Evolutionary conservation across 2,797 vertebrate genomes (phyloP), one percentile per base, ranked within the genome.

Genomic region (Sparidentex hasta): DNA sequence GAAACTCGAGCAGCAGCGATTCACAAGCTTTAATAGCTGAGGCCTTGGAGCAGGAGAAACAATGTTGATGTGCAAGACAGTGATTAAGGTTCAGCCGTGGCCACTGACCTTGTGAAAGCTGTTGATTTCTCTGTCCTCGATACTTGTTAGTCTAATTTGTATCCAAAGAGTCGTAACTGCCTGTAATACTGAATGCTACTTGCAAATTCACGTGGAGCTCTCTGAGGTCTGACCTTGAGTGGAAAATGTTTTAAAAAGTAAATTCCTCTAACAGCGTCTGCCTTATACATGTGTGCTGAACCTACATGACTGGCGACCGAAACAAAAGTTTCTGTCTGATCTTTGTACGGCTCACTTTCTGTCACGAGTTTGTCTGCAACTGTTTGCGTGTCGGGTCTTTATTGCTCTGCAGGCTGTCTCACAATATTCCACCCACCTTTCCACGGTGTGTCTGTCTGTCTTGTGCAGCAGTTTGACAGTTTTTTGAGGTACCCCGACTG

Each of bases 1-100:
- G 23, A 62, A 79, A 78, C 65, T 75, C 41, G 43, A 84, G 66
- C 62, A 1, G 66, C 48, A 61, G 72, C 70, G 48, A 76, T 71
- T 82, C 20, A 82, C 88, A 75, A 72, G 71, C 76, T 70, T 67
- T 74, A 86, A 85, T 46, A 50, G 78, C 29, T 27, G 20, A 66
- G 27, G 79, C n/a, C 9, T 33, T 8, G 58, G 13, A 75, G 66
- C 33, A 38, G 33, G 33, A 38, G 33, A 38, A 46, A 67, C 47
- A 57, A 33, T 38, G 54, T 68, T 61, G 54, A 65, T 16, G n/a
- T 70, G 50, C 33, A 65, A 62, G 59, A 57, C n/a, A 7, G 65
- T 57, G 57, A 71, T 61, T 65, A 43, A 50, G 50, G 13, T 20
- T 56, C 44, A 25, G 11, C 27, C 43, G 29, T 16, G 41, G 13